Evolutionary conservation across 2,888 invertebrate genomes (phyloP).

Genomic region (Dryobota labecula): DNA sequence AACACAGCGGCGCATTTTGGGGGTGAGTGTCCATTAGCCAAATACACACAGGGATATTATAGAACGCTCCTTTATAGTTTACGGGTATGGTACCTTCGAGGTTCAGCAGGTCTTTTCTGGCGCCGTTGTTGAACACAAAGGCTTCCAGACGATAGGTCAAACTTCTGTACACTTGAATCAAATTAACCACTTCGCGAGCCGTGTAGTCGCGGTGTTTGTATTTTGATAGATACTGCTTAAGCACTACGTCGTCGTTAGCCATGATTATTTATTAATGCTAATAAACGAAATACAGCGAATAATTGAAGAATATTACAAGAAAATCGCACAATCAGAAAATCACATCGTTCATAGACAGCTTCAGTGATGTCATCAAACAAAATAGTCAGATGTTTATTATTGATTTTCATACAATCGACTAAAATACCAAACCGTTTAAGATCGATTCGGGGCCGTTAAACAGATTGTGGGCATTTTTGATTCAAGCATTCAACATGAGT

Average conservation of each 20-base stretch:
- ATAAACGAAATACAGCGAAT: conserved; percentile 33
- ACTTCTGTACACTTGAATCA: conserved; percentile 86
- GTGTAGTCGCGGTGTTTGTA: conserved; percentile 87
- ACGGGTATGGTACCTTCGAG: conserved; percentile 98
- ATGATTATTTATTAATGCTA: conserved; percentile 67
- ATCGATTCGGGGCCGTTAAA: no score
- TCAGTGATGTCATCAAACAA: conserved; percentile 51
- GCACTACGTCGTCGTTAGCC: conserved; percentile 84
- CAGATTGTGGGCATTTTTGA: not conserved
- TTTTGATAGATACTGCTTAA: conserved; percentile 84
- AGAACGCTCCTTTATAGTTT: conserved; percentile 95
- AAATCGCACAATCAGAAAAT: conserved; percentile 39
- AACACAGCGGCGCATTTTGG: conserved; percentile 98
- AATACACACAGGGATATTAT: conserved; percentile 99
- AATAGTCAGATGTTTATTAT: not conserved
- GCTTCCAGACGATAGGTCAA: conserved; percentile 86
- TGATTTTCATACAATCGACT: conserved; percentile 45
- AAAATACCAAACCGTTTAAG: not conserved
- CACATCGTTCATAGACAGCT: conserved; percentile 50
- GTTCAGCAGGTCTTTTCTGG: conserved; percentile 94
- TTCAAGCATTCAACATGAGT: not conserved
- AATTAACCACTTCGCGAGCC: conserved; percentile 84
- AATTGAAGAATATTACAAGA: conserved; percentile 48
- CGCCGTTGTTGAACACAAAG: conserved; percentile 97
- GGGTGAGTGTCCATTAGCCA: conserved; percentile 99